phyloP scores from a whole-genome alignment of 2,888 invertebrate species.

The Globia sparganii region DNA sequence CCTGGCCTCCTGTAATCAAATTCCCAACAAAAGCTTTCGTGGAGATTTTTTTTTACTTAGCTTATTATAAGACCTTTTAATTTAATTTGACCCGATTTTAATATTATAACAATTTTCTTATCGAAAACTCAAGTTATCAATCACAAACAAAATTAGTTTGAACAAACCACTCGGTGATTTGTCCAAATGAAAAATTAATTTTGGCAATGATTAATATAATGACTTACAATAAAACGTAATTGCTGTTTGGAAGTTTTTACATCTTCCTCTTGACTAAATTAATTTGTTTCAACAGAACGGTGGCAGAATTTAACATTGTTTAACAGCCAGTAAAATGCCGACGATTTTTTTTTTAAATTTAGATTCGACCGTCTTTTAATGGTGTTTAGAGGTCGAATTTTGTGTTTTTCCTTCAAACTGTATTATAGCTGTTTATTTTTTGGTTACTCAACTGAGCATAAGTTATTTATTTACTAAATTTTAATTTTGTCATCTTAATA shows the following conservation, averaged over 20 bases:
- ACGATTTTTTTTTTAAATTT: conserved; percentile 32
- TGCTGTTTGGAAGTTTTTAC: conserved; percentile 90
- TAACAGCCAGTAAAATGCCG: conserved; percentile 56
- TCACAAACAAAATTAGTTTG: conserved; percentile 86
- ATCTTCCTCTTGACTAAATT: conserved; percentile 89
- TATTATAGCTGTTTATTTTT: background rate
- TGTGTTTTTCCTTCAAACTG: conserved; percentile 8
- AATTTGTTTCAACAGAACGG: conserved; percentile 83
- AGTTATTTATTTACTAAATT: background rate
- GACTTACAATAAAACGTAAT: conserved; percentile 88
- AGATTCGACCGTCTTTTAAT: conserved; percentile 29
- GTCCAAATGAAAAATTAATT: conserved; percentile 90
- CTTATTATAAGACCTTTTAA: background rate
- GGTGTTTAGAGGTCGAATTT: conserved; percentile 10
- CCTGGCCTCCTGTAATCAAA: too few relatives aligned
- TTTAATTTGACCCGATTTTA: background rate
- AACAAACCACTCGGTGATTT: conserved; percentile 86
- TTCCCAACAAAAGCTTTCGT: background rate
- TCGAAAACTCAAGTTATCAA: conserved; percentile 80
- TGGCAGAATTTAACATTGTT: conserved; percentile 68
- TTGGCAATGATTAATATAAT: conserved; percentile 90
- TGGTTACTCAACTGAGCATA: too few relatives aligned
- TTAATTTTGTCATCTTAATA: background rate
- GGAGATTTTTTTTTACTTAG: background rate
- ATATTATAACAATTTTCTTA: conserved; percentile 73